Base-by-base conservation (phyloP, 2,113 vertebrate genomes). In the Centrocercus urophasianus region DNA sequence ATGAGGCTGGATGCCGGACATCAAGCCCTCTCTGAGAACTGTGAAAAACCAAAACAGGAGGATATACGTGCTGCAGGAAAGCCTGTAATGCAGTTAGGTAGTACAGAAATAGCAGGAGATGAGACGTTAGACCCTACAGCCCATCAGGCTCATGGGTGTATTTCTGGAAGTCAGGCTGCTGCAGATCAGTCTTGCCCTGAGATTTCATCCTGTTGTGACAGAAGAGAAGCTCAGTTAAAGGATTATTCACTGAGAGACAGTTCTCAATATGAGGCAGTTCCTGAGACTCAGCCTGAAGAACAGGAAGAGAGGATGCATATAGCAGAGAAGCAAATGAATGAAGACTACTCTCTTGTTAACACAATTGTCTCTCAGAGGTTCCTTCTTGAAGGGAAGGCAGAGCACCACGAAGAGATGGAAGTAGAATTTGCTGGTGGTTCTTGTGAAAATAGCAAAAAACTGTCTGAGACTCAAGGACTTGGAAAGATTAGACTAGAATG, bases 241-340 rank as follows among this genome's bases (percentile, higher is more conserved):
- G 93, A 96, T 73, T 90, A 69, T 69, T 82, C 91, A 9, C 67
- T 95, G 48, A 95, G 97, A 63, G 96, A 94, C 48, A 89, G 32
- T 50, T 95, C 92, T 70, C 96, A 97, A 57, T 63, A 89, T 17
- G 97, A 97, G 80, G 94, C 95, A 90, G 72, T 98, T 83, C 97
- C 97, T 54, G 97, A 98, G 93, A 98, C 95, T 59, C 97, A 96
- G 2, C 95, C 92, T 97, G 97, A 97, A 73, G 97, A 96, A 64
- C 96, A 94, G 74, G 89, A 78, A 74, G 61, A 74, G 80, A 64
- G 73, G 25, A 19, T 36, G 16, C 28, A 78, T 54, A 30, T 61
- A 22, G 43, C 65, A 61, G 72, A 89, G 83, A 91, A 97, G 28
- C 70, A 95, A 57, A 66, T 93, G 66, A 91, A 88, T 64, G 96